A percentile compares a stretch with the other conserved stretches of the same genome.
Evolutionary conservation across 2,888 invertebrate genomes (phyloP).

Genomic region (Pomacea canaliculata): DNA sequence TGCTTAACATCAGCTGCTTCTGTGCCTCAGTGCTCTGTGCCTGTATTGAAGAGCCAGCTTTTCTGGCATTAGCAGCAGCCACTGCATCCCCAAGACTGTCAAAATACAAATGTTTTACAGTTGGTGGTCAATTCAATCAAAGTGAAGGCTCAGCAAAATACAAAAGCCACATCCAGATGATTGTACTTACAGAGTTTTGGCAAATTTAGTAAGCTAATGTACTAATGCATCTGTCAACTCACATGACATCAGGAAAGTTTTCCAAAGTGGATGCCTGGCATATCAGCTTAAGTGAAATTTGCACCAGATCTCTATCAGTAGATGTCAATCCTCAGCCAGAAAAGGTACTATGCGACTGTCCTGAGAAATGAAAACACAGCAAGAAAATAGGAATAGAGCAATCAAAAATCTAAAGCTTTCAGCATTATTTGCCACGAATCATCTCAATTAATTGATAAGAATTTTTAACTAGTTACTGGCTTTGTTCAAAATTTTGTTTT

Average conservation of each 20-base stretch:
- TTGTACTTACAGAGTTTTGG: too few species aligned
- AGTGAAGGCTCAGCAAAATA: too few species aligned
- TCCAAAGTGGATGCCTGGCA: conserved; percentile 64
- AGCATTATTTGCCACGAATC: too few species aligned
- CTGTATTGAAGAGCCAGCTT: not conserved
- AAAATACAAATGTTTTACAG: not conserved
- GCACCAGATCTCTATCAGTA: conserved; percentile 62
- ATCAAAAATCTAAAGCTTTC: too few species aligned
- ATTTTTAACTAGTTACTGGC: too few species aligned
- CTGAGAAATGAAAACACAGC: conserved; percentile 41
- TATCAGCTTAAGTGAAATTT: conserved; percentile 63
- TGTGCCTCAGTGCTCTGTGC: not conserved
- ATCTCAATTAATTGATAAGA: too few species aligned
- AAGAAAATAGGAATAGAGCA: not conserved
- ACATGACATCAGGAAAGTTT: conserved; percentile 66
- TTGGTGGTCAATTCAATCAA: too few species aligned
- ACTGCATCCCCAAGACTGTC: conserved; percentile 54
- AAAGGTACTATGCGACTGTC: conserved; percentile 68
- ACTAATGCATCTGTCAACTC: conserved; percentile 31
- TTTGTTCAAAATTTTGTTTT: too few species aligned
- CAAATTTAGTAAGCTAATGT: too few species aligned
- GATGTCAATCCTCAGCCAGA: conserved; percentile 66
- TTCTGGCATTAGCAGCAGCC: conserved; percentile 42
- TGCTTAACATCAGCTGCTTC: not conserved
- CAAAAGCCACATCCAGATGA: too few species aligned